phyloP scores from a whole-genome alignment of 2,113 vertebrate species.

The Zosterops pallidus region DNA sequence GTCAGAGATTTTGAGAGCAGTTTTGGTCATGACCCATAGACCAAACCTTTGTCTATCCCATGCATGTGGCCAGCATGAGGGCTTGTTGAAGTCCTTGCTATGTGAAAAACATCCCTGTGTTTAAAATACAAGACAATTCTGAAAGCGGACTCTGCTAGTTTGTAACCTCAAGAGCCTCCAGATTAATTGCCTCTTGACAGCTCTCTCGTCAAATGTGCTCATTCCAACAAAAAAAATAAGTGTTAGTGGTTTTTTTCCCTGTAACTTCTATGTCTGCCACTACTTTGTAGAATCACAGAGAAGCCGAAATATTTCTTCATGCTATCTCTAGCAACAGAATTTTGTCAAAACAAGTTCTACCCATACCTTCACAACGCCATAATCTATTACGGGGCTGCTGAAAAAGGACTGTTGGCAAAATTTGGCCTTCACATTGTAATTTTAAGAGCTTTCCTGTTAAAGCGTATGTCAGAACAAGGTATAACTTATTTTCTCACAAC shows the following conservation, averaged over 20 bases:
- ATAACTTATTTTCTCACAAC: not conserved
- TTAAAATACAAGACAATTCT: not conserved
- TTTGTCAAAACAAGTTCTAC: not conserved
- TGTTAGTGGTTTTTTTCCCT: fast-evolving
- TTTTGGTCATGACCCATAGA: not conserved
- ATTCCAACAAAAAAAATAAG: not conserved
- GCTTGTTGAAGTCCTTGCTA: not conserved
- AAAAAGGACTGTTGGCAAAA: not conserved
- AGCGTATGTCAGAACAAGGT: not conserved
- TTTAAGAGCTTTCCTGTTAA: not conserved
- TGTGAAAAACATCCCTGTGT: not conserved
- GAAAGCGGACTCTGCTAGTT: not conserved
- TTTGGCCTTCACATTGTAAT: not conserved
- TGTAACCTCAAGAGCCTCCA: not conserved
- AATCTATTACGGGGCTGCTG: not conserved
- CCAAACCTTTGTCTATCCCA: not conserved
- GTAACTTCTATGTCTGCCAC: not conserved
- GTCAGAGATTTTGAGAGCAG: not conserved
- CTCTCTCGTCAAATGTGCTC: not conserved
- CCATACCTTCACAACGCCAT: not conserved
- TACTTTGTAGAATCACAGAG: not conserved
- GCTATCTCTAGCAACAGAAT: not conserved
- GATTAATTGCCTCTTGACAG: not conserved
- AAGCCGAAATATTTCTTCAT: not conserved
- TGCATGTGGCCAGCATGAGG: not conserved